A percentile compares a stretch with the other conserved stretches of the same genome.
phyloP scores from a whole-genome alignment of 2,113 vertebrate species.

The Aepyceros melampus region DNA sequence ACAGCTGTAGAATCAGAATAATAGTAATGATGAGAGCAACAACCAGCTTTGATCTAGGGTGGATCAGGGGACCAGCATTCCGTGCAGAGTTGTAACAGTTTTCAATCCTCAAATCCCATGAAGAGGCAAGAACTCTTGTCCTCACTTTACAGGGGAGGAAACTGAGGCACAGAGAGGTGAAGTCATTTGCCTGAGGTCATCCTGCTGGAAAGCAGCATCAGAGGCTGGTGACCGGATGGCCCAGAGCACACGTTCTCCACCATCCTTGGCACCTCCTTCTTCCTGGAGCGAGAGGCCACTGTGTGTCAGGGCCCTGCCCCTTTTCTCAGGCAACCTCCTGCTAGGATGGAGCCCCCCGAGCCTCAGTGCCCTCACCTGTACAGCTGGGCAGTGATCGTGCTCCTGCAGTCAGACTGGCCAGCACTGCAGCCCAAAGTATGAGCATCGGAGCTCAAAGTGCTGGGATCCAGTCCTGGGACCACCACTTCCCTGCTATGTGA shows the following conservation, averaged over 20 bases:
- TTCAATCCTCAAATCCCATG: background rate
- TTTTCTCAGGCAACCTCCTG: background rate
- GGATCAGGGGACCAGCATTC: accelerated
- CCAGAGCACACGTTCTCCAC: accelerated
- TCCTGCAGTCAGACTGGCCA: background rate
- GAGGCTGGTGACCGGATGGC: background rate
- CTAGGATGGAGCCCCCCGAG: too few relatives aligned
- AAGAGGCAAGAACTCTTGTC: accelerated
- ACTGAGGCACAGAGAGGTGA: background rate
- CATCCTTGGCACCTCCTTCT: accelerated
- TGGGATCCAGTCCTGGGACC: background rate
- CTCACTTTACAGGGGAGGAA: background rate
- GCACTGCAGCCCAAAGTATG: background rate
- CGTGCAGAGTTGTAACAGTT: accelerated
- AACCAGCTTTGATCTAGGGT: too few relatives aligned
- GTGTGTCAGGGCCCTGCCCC: background rate
- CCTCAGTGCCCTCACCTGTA: background rate
- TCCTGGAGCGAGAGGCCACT: background rate
- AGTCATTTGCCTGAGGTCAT: too few relatives aligned
- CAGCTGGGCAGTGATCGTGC: accelerated
- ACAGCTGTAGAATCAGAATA: background rate
- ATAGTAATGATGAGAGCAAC: background rate
- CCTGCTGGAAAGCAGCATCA: background rate
- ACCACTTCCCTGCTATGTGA: background rate
- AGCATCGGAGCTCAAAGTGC: accelerated